Base-by-base conservation (phyloP, 1,140 invertebrate species). In the Conopomorpha cramerella region DNA sequence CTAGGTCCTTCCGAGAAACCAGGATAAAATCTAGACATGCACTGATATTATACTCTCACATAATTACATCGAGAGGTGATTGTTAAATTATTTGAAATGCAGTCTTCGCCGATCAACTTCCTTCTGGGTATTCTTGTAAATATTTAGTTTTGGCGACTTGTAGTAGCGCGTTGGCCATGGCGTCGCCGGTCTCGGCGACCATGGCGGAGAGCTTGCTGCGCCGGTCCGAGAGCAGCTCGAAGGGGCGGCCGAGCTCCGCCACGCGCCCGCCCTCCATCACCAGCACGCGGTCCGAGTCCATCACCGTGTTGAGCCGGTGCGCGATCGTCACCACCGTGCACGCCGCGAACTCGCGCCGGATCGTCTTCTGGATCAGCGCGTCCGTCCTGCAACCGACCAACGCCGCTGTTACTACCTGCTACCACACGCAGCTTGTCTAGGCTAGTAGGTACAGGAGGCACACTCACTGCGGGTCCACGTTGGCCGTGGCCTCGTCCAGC, bases 291-390 rank as follows among this genome's bases (percentile, higher is more conserved):
- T 91, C 88, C 25, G 83, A 84, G 45, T 86, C 84, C 78, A 86
- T 85, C 10, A 86, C 79, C 0, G 84, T 86, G 50, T 92, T 81
- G 3, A 93, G 64, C 16, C 91, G 78, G 70, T 92, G 90, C 14
- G 89, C 90, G 36, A 92, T 90, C 0, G 89, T 90, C 6, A 92
- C 63, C n/a, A 92, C 87, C 0, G 90, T 92, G 44, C 84, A 86
- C 2, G 78, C 52, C 2, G 57, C 57, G 41, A 87, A 86, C 46
- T 83, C 81, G 1, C 60, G 62, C 14, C 83, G 55, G 19, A 86
- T 86, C 0, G 85, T 86, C 29, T 67, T 58, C 47, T 86, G 84
- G 26, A 86, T 86, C 1, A 85, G 57, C 1, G 61, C 67, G 56
- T 86, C 84, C n/a, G 84, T 86, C 41, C 74, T 80, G 53, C 42